Evolutionary conservation across 2,888 invertebrate genomes (phyloP), one percentile per base, ranked within the genome.

Genomic region (Cataglyphis livida): DNA sequence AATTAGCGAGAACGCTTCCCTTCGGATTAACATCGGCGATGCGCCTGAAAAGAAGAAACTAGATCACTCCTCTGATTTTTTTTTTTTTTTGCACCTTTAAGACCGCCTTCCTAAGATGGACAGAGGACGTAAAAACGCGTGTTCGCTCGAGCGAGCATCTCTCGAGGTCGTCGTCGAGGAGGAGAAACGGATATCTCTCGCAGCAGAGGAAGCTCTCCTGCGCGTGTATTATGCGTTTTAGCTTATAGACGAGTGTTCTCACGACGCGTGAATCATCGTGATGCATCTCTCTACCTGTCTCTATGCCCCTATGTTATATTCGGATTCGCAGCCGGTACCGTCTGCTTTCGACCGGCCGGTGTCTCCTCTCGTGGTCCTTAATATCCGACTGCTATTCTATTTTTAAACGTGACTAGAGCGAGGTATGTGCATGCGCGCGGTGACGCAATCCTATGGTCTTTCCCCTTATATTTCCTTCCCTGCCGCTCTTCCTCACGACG

Each of bases 401-500:
- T 94, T 94, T 94, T 94, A 94, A 94, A 91, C 93, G 87, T 93
- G 94, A 94, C 93, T 92, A 91, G 91, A 41, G 41, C 86, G 92
- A 87, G 91, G 88, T 91, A 93, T 91, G 92, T 91, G 90, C 91
- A 90, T 91, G 90, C 91, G 88, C 86, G 88, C 87, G 86, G 87
- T 93, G 93, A 94, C 92, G 93, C 91, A 94, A 93, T 93, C 89
- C 88, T 90, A 92, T 93, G 92, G 93, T 93, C 92, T 93, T 93
- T 92, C 91, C 91, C 89, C 88, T 89, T 90, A 86, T 85, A 87
- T 85, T 82, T 87, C 85, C 84, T 85, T 70, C 83, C 81, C 88
- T 70, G 54, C 81, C 81, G 59, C 74, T 75, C 82, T 81, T 84
- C 76, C 68, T 84, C 85, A 48, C 76, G 75, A 48, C 76, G 75